Evolutionary conservation across 2,797 vertebrate species (phyloP).

Genomic region (Potorous gilbertii): DNA sequence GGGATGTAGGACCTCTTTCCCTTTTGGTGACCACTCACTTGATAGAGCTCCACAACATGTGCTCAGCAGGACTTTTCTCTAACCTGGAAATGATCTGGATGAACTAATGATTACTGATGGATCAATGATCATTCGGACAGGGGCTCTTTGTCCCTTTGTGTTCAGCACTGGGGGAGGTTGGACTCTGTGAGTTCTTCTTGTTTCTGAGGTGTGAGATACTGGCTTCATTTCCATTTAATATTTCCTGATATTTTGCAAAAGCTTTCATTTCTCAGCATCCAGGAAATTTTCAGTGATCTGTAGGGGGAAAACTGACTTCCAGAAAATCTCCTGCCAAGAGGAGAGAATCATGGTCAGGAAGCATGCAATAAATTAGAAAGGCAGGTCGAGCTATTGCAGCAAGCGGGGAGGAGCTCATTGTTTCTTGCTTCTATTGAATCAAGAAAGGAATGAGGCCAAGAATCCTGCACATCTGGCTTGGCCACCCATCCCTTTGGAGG

Average conservation of each 20-base stretch:
- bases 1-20: neutral
- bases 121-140: neutral
- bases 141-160: neutral
- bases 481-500: neutral
- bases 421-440: conserved; percentile 1
- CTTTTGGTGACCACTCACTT: neutral
- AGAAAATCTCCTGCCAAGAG: conserved; percentile 47
- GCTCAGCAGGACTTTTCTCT: neutral
- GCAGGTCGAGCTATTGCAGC: neutral
- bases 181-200: neutral
- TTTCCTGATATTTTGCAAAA: conserved; percentile 59
- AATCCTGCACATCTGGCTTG: conserved; percentile 16
- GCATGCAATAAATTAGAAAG: conserved; percentile 35
- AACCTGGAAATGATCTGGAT: neutral
- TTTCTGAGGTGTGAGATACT: neutral
- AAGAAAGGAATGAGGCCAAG: conserved; percentile 3
- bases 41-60: neutral
- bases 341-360: conserved; percentile 1
- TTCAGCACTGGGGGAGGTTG: fast-evolving
- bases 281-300: conserved; percentile 51
- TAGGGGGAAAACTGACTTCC: conserved; percentile 42
- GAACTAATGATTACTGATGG: neutral
- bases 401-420: conserved; percentile 3
- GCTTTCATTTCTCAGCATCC: conserved; percentile 31
- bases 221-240: conserved; percentile 13